A percentile compares a stretch with the other conserved stretches of the same genome.
Evolutionary conservation across 1,140 invertebrate genomes (phyloP).

Genomic region (Coelopa frigida): DNA sequence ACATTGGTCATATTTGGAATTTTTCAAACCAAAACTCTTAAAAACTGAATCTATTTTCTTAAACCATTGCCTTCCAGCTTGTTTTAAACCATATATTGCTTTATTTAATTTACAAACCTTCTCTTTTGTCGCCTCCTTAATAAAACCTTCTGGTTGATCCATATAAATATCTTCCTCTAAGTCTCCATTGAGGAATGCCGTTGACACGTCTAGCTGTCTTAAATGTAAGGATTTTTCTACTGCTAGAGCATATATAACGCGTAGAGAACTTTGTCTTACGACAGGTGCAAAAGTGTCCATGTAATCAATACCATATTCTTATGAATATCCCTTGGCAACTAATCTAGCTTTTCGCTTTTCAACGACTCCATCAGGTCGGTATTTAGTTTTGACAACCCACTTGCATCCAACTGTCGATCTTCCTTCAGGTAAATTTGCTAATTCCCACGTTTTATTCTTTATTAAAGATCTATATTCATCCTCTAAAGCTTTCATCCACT

Average conservation of each 20-base stretch:
- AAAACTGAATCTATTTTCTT: conserved; percentile 25
- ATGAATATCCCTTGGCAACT: conserved; percentile 36
- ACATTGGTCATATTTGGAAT: conserved; percentile 30
- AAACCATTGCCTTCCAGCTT: conserved; percentile 30
- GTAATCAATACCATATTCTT: conserved; percentile 36
- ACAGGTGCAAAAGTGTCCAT: conserved; percentile 38
- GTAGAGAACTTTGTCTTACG: conserved; percentile 13
- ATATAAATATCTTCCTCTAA: conserved; percentile 44
- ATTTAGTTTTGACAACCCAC: conserved; percentile 24
- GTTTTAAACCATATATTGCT: conserved; percentile 43
- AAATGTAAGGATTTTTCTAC: conserved; percentile 20
- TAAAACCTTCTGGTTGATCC: conserved; percentile 26
- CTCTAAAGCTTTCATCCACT: too few relatives aligned
- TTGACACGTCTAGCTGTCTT: conserved; percentile 36
- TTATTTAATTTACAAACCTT: conserved; percentile 34
- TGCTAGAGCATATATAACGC: conserved; percentile 10
- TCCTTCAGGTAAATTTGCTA: conserved; percentile 15
- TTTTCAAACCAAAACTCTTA: conserved; percentile 20
- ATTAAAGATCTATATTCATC: too few relatives aligned
- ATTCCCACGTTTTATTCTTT: too few relatives aligned
- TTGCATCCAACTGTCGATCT: conserved; percentile 18
- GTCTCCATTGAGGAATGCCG: conserved; percentile 31
- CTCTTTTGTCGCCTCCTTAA: conserved; percentile 2
- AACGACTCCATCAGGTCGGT: conserved; percentile 9
- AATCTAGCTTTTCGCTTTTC: conserved; percentile 20